Evolutionary conservation across 2,797 vertebrate species (phyloP), one percentile per base, ranked within the genome.

Genomic region (Galaxias olidus): DNA sequence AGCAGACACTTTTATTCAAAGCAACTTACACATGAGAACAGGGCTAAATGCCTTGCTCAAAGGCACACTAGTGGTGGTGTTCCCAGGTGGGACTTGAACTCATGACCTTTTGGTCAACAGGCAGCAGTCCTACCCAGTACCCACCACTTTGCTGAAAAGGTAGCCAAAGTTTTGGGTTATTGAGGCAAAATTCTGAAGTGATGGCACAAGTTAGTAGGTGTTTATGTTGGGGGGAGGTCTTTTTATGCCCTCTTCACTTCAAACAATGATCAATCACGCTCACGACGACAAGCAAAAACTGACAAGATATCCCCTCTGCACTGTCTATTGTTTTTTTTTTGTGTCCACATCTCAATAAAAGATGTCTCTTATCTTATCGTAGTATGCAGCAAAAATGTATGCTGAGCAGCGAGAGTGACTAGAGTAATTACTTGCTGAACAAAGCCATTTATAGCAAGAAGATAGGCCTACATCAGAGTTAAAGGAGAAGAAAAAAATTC

Each of bases 341-440:
- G 66, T 72, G 78, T 73, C 58, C 60, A 53, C 6, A 52, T 74
- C 54, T 74, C 55, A 78, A 57, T 58, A 30, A 65, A 73, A 50
- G 50, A 4, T 15, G 9, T 20, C 52, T n/a, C n/a, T n/a, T 66
- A 63, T 80, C 81, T 82, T 72, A 83, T 82, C 74, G 63, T 42
- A 69, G 67, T 62, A 68, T 74, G 66, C 53, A 73, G 74, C 61
- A 75, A 68, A 75, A 82, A 76, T 85, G 88, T 81, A 83, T 74
- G 65, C 71, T 74, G 71, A 82, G 61, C 44, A 84, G 71, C 66
- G 68, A 76, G 69, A 78, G 62, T 79, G 57, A 82, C 45, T 1
- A 69, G 61, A 58, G 77, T 77, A 80, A 86, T 84, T 85, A 82
- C 69, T 74, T 73, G 60, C 73, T 63, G 15, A 84, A 73, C 59